Evolutionary conservation across 2,113 vertebrate genomes (phyloP).

Genomic region (Aegotheles bennettii): DNA sequence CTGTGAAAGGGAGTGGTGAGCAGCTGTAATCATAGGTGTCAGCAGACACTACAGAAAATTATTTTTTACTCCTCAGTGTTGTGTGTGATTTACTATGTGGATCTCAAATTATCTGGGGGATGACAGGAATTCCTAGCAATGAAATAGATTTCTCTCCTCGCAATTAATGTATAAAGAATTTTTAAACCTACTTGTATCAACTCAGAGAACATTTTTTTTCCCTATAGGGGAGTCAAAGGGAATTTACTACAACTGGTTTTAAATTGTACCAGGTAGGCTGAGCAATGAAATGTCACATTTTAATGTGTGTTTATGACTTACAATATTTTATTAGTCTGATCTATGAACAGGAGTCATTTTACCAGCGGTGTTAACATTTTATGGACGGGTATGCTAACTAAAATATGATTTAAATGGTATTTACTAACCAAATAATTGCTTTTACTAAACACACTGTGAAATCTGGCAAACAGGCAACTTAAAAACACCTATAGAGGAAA

Average conservation of each 20-base stretch:
- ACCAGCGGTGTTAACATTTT: conserved; percentile 57
- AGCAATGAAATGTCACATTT: conserved; percentile 69
- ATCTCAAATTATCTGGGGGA: background rate
- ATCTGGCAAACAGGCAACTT: conserved; percentile 65
- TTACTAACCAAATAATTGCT: conserved; percentile 74
- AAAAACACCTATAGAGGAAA: conserved; percentile 58
- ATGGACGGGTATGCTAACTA: conserved; percentile 18
- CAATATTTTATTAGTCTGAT: conserved; percentile 68
- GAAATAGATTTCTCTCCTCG: background rate
- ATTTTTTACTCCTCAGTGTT: background rate
- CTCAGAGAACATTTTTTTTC: conserved; percentile 26
- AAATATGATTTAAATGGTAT: conserved; percentile 72
- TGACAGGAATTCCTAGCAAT: background rate
- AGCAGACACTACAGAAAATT: background rate
- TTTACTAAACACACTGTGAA: conserved; percentile 69
- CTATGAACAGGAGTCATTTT: conserved; percentile 60
- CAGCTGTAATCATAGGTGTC: background rate
- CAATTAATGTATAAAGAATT: background rate
- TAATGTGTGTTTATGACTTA: conserved; percentile 73
- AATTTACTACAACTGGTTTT: conserved; percentile 38
- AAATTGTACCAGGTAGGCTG: conserved; percentile 31
- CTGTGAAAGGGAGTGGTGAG: background rate
- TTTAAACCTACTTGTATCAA: background rate
- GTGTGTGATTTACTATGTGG: background rate
- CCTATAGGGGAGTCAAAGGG: background rate